A percentile compares a stretch with the other conserved stretches of the same genome.
These are phyloP conservation scores for Drosophila sproati DNA, from an alignment of 1,140 invertebrate genomes.

Conservation along the genomic window DNA sequence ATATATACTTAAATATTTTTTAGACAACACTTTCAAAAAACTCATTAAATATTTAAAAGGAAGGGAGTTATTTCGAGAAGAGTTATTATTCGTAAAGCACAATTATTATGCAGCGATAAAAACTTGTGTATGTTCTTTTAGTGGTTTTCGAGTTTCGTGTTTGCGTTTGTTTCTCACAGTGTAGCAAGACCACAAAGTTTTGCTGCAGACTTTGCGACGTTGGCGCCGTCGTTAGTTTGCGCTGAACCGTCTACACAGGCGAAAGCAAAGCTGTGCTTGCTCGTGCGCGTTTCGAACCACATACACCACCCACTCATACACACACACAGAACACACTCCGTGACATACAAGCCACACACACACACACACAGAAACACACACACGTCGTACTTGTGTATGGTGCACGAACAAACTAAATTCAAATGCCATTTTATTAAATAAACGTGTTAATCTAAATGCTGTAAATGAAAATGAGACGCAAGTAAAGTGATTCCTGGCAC, in stretches of 20 bases:
- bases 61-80: too few relatives aligned
- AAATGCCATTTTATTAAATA: slow-evolving; percentile 10
- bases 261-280: slow-evolving; percentile 57
- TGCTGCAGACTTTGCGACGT: slow-evolving; percentile 60
- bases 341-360: slow-evolving; percentile 21
- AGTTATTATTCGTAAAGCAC: too few relatives aligned
- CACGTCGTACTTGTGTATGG: slow-evolving; percentile 22
- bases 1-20: too few relatives aligned
- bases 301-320: slow-evolving; percentile 57
- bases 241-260: slow-evolving; percentile 61
- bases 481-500: slow-evolving; percentile 35
- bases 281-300: slow-evolving; percentile 55
- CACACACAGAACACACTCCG: slow-evolving; percentile 31
- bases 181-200: slow-evolving; percentile 26
- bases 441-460: slow-evolving; percentile 7
- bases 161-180: slow-evolving; percentile 12
- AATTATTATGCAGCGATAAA: too few relatives aligned
- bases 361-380: slow-evolving; percentile 26
- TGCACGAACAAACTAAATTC: slow-evolving; percentile 21
- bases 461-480: slow-evolving; percentile 32
- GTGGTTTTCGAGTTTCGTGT: not conserved
- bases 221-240: slow-evolving; percentile 55
- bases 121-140: too few relatives aligned
- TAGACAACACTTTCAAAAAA: too few relatives aligned
- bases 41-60: too few relatives aligned